Evolutionary conservation across 2,888 invertebrate species (phyloP).

Genomic region (Macrophya alboannulata): DNA sequence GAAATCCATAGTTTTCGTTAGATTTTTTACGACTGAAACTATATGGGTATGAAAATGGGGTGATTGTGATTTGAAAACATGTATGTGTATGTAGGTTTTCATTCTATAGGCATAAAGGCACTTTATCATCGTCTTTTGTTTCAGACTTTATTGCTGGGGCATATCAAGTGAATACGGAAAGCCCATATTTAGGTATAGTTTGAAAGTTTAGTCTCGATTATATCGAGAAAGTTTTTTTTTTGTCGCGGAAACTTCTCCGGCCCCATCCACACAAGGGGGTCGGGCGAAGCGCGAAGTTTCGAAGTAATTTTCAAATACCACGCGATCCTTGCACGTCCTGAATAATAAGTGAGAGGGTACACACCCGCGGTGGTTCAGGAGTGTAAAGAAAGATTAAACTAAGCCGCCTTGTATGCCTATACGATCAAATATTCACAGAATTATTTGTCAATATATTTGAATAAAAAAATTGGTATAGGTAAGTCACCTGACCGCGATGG

Average conservation of each 20-base stretch:
- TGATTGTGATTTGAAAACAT: background rate
- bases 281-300: constrained; percentile 13
- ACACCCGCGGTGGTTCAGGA: constrained; percentile 3
- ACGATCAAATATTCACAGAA: background rate
- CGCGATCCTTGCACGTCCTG: constrained; percentile 54
- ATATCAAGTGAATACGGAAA: constrained; percentile 30
- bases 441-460: background rate
- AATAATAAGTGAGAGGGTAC: constrained; percentile 37
- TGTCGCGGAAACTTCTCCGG: constrained; percentile 39
- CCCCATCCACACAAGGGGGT: constrained; percentile 10
- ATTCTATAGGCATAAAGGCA: constrained; percentile 29
- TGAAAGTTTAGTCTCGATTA: constrained; percentile 52
- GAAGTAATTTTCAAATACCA: constrained; percentile 54
- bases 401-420: constrained; percentile 5
- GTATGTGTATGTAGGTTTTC: background rate
- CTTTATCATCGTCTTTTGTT: constrained; percentile 38
- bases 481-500: too few relatives aligned
- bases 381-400: constrained; percentile 29
- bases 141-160: constrained; percentile 36
- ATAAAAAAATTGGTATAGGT: background rate
- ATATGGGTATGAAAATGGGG: background rate
- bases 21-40: background rate
- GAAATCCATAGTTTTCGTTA: background rate
- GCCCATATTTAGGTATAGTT: constrained; percentile 48
- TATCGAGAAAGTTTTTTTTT: constrained; percentile 46